These are phyloP conservation scores for Sphaerolaimus hirsutus DNA, from an alignment of 2,888 invertebrate genomes.

Conservation along the genomic window DNA sequence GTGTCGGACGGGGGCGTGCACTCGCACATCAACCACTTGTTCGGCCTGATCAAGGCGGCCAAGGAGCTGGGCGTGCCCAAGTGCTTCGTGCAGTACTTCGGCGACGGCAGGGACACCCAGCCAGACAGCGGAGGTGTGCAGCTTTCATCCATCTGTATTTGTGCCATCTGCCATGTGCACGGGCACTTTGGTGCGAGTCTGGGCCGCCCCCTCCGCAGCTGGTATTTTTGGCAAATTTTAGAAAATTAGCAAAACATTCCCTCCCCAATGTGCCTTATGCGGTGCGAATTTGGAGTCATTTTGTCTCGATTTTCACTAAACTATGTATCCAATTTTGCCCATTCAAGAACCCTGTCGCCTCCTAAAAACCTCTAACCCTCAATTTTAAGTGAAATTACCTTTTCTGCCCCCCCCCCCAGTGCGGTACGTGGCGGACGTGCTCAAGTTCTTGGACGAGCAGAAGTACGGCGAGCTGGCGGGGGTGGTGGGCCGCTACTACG, in stretches of 20 bases:
- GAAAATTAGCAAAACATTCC: background rate
- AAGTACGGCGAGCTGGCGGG: slow-evolving; percentile 25
- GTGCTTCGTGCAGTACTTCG: slow-evolving; percentile 28
- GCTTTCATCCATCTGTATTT: background rate
- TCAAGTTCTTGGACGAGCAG: slow-evolving; percentile 17
- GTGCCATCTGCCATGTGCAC: too few species aligned
- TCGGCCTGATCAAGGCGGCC: slow-evolving; percentile 26
- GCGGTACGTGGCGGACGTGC: slow-evolving; percentile 19
- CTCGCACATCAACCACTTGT: slow-evolving; percentile 29
- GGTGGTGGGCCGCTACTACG: slow-evolving; percentile 28
- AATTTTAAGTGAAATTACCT: background rate
- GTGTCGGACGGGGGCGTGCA: slow-evolving; percentile 27
- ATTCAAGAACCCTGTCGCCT: too few species aligned
- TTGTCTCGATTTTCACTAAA: too few species aligned
- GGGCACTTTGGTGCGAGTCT: too few species aligned
- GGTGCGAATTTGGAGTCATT: too few species aligned
- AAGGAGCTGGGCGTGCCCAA: slow-evolving; percentile 27
- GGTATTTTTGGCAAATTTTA: background rate
- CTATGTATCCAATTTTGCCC: too few species aligned
- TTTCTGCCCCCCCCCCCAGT: slow-evolving; percentile 10
- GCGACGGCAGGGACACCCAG: slow-evolving; percentile 28
- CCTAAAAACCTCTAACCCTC: background rate
- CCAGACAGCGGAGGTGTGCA: slow-evolving; percentile 24
- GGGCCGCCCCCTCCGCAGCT: too few species aligned
- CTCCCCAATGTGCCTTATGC: too few species aligned